Conservation (phyloP, 2,797 vertebrate genomes). For the Myotis vivesi region DNA sequence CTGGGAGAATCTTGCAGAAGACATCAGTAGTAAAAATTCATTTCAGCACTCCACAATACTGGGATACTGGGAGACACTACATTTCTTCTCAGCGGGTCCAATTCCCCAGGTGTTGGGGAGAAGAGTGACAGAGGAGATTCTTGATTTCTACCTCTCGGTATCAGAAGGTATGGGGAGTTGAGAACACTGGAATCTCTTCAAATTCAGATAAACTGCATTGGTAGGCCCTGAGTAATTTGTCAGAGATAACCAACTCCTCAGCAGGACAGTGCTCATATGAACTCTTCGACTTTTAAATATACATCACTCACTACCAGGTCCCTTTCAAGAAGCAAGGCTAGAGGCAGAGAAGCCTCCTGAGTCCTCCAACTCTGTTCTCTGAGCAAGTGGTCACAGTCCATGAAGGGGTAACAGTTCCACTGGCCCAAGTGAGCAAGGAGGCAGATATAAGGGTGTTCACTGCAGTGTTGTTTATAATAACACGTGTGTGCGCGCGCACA, state of each 20-base stretch:
- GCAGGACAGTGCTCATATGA: background rate
- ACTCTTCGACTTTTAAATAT: background rate
- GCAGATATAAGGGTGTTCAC: background rate
- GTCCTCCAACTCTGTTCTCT: background rate
- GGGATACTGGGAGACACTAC: background rate
- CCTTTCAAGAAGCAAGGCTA: background rate
- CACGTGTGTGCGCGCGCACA: accelerated
- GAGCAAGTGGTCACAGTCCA: background rate
- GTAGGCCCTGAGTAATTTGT: background rate
- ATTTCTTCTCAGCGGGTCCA: background rate
- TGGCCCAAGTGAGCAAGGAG: too few species aligned
- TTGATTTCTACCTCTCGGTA: background rate
- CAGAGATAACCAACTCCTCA: background rate
- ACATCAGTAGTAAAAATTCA: background rate
- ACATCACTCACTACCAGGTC: background rate
- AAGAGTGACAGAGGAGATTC: background rate
- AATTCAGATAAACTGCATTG: background rate
- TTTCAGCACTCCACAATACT: background rate
- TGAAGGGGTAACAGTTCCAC: background rate
- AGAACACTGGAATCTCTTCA: background rate
- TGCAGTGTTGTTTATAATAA: background rate
- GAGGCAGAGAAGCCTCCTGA: background rate
- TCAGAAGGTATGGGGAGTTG: background rate
- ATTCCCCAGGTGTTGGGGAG: background rate
- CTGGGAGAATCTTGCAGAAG: background rate